A percentile compares a stretch with the other conserved stretches of the same genome.
Evolutionary conservation across 2,888 invertebrate species (phyloP).

Genomic region (Chesias legatella): DNA sequence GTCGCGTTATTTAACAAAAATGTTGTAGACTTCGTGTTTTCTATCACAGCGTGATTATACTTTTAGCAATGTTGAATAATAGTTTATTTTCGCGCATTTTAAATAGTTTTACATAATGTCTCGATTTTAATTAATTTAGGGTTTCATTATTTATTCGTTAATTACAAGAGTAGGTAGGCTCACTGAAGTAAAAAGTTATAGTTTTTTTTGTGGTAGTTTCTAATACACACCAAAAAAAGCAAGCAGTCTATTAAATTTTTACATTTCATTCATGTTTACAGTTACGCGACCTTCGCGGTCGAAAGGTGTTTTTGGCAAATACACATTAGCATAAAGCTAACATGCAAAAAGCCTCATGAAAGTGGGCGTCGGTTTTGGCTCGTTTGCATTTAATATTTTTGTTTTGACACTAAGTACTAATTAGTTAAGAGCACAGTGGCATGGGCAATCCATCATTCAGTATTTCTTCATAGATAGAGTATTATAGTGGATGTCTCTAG

Average conservation of each 20-base stretch:
- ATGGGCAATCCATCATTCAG: conserved; percentile 23
- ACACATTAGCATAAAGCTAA: conserved; percentile 32
- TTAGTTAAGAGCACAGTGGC: conserved; percentile 28
- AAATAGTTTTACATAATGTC: too few relatives aligned
- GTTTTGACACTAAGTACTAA: conserved; percentile 38
- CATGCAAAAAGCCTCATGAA: conserved; percentile 32
- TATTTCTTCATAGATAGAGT: conserved; percentile 8
- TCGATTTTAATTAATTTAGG: too few relatives aligned
- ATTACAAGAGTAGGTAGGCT: too few relatives aligned
- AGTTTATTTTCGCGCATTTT: too few relatives aligned
- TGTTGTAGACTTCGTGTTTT: not conserved
- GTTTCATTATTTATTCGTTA: too few relatives aligned
- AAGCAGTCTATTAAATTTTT: too few relatives aligned
- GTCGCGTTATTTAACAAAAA: conserved; percentile 4
- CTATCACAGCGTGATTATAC: too few relatives aligned
- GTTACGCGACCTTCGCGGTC: conserved; percentile 34
- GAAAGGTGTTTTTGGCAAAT: conserved; percentile 40
- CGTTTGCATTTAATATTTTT: conserved; percentile 27
- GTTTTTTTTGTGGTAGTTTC: too few relatives aligned
- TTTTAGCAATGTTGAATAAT: conserved; percentile 1
- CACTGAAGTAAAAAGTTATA: too few relatives aligned
- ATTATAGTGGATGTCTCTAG: too few relatives aligned
- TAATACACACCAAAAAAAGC: too few relatives aligned
- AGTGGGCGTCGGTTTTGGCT: conserved; percentile 34
- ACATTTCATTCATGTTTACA: conserved; percentile 16